Evolutionary conservation across 2,797 vertebrate species (phyloP).

Genomic region (Fringilla coelebs): DNA sequence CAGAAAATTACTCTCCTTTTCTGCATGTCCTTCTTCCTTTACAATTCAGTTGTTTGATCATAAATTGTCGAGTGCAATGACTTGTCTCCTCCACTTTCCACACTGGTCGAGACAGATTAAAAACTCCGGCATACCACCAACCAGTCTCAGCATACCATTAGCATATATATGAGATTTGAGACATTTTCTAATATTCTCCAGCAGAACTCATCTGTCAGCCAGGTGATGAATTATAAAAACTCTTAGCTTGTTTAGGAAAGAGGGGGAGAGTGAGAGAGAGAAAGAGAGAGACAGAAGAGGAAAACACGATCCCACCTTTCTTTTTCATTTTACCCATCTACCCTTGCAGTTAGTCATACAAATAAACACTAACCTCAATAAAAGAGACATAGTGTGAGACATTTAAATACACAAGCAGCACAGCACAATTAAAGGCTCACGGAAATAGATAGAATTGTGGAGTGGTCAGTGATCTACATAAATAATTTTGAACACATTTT

Average conservation of each 20-base stretch:
- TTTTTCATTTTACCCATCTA: slow-evolving; percentile 51
- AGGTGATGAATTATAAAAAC: slow-evolving; percentile 99
- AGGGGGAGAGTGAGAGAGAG: slow-evolving; percentile 52
- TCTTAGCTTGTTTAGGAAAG: slow-evolving; percentile 93
- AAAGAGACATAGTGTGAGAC: not conserved
- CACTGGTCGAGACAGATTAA: slow-evolving; percentile 98
- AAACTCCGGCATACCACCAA: slow-evolving; percentile 89
- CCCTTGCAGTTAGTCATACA: not conserved
- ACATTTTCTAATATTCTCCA: slow-evolving; percentile 99
- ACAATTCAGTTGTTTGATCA: slow-evolving; percentile 94
- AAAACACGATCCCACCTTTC: slow-evolving; percentile 68
- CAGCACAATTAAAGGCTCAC: not conserved
- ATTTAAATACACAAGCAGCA: not conserved
- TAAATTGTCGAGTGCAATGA: slow-evolving; percentile 94
- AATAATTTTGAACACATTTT: not conserved
- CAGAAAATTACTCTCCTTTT: slow-evolving; percentile 84
- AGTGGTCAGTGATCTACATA: not conserved
- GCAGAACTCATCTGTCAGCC: slow-evolving; percentile 99
- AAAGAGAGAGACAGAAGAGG: not conserved
- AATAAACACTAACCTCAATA: not conserved
- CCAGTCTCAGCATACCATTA: slow-evolving; percentile 97
- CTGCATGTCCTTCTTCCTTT: slow-evolving; percentile 80
- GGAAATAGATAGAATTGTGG: not conserved
- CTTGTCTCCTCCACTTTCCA: slow-evolving; percentile 97
- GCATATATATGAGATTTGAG: slow-evolving; percentile 99